Conservation (phyloP, 2,797 vertebrate genomes). For the Liparis tanakae region DNA sequence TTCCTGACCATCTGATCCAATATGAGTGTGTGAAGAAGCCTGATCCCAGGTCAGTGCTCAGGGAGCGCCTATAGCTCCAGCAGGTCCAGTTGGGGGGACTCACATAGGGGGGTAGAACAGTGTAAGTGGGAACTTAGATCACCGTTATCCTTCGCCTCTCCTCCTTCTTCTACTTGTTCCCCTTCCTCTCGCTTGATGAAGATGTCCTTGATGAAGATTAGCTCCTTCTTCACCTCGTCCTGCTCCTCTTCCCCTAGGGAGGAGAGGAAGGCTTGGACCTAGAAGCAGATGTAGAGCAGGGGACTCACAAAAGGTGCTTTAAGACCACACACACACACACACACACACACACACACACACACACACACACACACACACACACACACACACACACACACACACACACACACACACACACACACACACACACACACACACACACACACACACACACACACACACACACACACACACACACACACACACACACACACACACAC, state of each 20-base stretch:
- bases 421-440: too few relatives aligned
- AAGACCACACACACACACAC: too few relatives aligned
- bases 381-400: too few relatives aligned
- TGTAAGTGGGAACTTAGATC: constrained; percentile 83
- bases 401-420: too few relatives aligned
- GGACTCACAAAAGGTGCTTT: not conserved
- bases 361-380: too few relatives aligned
- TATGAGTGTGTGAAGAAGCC: constrained; percentile 13
- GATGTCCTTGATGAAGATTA: constrained; percentile 93
- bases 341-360: too few relatives aligned
- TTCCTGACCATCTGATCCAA: not conserved
- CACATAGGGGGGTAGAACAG: constrained; percentile 80
- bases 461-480: too few relatives aligned
- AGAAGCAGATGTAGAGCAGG: constrained; percentile 3
- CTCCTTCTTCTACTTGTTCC: constrained; percentile 67
- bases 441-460: too few relatives aligned
- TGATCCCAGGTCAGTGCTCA: constrained; percentile 64
- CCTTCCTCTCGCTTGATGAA: constrained; percentile 87
- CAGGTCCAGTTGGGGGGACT: constrained; percentile 66
- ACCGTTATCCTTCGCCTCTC: constrained; percentile 79
- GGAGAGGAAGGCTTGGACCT: constrained; percentile 92
- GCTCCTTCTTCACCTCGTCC: constrained; percentile 89
- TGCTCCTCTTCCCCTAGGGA: constrained; percentile 86
- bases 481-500: too few relatives aligned
- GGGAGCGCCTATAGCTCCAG: constrained; percentile 48